Base-by-base conservation (phyloP, 92 coral and sea anemone species). In the Palythoa caribaeorum region DNA sequence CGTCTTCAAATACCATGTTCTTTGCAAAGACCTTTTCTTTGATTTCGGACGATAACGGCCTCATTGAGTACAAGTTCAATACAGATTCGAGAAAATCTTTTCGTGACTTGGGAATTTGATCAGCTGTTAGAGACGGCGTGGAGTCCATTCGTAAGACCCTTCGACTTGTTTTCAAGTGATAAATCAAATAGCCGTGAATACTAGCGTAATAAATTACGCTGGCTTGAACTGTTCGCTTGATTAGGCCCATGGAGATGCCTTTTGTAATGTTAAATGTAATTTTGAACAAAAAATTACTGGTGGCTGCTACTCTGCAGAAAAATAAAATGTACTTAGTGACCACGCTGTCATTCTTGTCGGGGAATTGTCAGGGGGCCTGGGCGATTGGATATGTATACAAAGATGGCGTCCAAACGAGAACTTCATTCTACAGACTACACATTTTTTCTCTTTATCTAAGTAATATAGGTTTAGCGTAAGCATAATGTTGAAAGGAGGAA, bases 161-260 rank as follows among this genome's bases (percentile, higher is more conserved):
- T 38, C 55, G 54, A 9, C 78, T 38, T 40, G 52, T 73, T 44
- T 73, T 73, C 5, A 73, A 47, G 78, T 73, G 55, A 73, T 70
- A 73, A 39, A 73, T 51, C 78, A 73, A 73, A 73, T 73, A 73
- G 1, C 78, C 78, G 44, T 73, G 78, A 73, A 73, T 39, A 16
- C 20, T 44, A 6, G 78, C 54, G 55, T 73, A 73, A 47, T 73
- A 73, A 73, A 44, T 17, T 6, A 73, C 7, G 35, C 54, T 47
- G 19, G 9, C 78, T 73, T 73, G 78, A 11, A 39, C 55, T 47
- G 6, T 36, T 73, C 57, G 78, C 53, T 73, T 73, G 52, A 73
- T 16, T 14, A 47, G 16, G 21, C 78, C 78, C 78, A 73, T 73
- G 12, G 38, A 9, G 6, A 17, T 1, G 73, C 73, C 28, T 9